Conservation (phyloP, 2,888 invertebrate species). For the Hirtodrosophila trivittata region DNA sequence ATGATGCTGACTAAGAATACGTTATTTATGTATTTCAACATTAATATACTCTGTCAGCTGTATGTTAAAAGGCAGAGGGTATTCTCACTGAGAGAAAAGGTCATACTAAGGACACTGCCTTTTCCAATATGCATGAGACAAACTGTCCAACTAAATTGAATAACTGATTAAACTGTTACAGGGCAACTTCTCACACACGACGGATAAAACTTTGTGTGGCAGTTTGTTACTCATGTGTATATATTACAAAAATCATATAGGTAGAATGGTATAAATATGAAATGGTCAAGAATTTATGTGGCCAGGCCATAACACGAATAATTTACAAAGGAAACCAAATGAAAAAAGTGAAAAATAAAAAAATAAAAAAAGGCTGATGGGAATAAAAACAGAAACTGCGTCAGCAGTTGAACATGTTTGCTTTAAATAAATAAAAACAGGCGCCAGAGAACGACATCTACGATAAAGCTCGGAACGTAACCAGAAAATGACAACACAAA, state of each 20-base stretch:
- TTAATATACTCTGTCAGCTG: neutral
- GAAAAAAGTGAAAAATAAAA: constrained; percentile 12
- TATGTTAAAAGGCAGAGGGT: constrained; percentile 2
- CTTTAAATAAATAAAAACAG: constrained; percentile 59
- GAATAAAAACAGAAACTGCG: constrained; percentile 58
- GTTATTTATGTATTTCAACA: too few relatives aligned
- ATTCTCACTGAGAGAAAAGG: constrained; percentile 44
- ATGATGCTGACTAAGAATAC: too few relatives aligned
- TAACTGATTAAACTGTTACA: constrained; percentile 71
- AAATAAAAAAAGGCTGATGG: constrained; percentile 18
- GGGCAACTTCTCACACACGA: constrained; percentile 13
- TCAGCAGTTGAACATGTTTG: constrained; percentile 73
- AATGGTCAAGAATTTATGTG: constrained; percentile 71
- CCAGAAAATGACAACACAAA: constrained; percentile 61
- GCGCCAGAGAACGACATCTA: too few relatives aligned
- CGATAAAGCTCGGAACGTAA: constrained; percentile 39
- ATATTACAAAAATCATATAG: constrained; percentile 38
- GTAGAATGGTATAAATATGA: constrained; percentile 64
- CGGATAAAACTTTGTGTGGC: constrained; percentile 2
- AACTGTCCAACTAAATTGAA: constrained; percentile 75
- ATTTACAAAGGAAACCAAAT: constrained; percentile 56
- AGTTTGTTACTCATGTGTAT: constrained; percentile 15
- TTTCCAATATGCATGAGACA: constrained; percentile 69
- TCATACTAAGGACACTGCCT: constrained; percentile 55
- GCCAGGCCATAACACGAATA: constrained; percentile 70